A percentile compares a stretch with the other conserved stretches of the same genome.
phyloP scores from a whole-genome alignment of 2,797 vertebrate genomes.

The Manis crassicaudata region DNA sequence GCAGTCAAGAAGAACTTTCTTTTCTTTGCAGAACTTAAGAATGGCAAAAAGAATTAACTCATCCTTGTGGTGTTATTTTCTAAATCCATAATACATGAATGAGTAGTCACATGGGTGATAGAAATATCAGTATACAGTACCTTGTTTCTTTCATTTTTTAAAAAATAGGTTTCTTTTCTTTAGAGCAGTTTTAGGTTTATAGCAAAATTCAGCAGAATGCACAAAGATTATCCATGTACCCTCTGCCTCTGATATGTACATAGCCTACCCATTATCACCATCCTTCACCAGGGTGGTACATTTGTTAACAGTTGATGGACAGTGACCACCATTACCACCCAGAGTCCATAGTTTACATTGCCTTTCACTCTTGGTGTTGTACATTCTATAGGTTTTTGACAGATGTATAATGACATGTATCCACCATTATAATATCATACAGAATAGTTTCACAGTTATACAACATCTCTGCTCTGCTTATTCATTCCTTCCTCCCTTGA shows the following conservation, averaged over 20 bases:
- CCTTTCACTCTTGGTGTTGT: neutral
- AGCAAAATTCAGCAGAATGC: neutral
- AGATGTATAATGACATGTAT: neutral
- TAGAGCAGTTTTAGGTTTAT: neutral
- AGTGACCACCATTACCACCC: neutral
- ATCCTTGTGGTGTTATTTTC: conserved; percentile 47
- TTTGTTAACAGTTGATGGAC: neutral
- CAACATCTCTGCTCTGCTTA: neutral
- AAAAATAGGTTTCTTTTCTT: neutral
- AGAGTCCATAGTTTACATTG: neutral
- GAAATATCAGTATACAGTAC: neutral
- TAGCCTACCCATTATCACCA: neutral
- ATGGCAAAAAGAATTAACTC: conserved; percentile 36
- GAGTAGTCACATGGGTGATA: conserved; percentile 23
- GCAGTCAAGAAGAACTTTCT: neutral
- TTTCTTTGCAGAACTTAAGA: conserved; percentile 42
- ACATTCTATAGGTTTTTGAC: neutral
- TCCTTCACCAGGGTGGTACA: neutral
- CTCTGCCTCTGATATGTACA: neutral
- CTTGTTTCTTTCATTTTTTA: neutral
- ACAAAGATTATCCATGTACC: neutral
- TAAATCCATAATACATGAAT: conserved; percentile 27
- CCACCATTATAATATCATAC: neutral
- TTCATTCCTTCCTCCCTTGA: neutral
- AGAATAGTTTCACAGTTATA: neutral